Percentiles rank a stretch among this genome's conserved stretches.
Evolutionary conservation across 2,113 vertebrate genomes (phyloP).

Genomic region (Zapornia atra): DNA sequence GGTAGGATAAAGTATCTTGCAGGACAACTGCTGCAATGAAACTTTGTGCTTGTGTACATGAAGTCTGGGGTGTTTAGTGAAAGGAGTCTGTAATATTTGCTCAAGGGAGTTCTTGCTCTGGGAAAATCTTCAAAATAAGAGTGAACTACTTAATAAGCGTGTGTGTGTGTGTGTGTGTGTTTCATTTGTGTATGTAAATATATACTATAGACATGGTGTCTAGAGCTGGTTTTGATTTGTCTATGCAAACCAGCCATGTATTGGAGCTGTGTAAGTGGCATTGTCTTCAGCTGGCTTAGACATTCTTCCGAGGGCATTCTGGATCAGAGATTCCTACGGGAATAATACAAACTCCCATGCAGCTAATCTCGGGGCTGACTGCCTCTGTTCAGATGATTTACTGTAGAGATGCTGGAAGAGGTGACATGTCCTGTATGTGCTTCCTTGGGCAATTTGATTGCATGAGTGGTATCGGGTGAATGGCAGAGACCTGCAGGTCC

Average conservation of each 20-base stretch:
- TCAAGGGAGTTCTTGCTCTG: background rate
- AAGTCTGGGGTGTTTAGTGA: background rate
- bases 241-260: background rate
- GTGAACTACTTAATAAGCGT: background rate
- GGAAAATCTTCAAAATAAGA: background rate
- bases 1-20: background rate
- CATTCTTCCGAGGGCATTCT: background rate
- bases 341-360: background rate
- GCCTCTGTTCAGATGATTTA: background rate
- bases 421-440: background rate
- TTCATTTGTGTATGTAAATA: background rate
- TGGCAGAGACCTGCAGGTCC: background rate
- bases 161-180: fast-evolving
- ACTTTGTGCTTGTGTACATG: background rate
- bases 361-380: background rate
- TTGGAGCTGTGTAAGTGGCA: background rate
- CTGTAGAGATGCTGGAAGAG: background rate
- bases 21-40: background rate
- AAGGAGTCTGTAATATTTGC: background rate
- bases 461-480: background rate
- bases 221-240: background rate
- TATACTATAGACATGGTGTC: background rate
- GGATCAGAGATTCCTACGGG: background rate
- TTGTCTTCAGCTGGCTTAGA: background rate
- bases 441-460: background rate